Conservation (phyloP, 2,113 vertebrate species). For the Zingel zingel region DNA sequence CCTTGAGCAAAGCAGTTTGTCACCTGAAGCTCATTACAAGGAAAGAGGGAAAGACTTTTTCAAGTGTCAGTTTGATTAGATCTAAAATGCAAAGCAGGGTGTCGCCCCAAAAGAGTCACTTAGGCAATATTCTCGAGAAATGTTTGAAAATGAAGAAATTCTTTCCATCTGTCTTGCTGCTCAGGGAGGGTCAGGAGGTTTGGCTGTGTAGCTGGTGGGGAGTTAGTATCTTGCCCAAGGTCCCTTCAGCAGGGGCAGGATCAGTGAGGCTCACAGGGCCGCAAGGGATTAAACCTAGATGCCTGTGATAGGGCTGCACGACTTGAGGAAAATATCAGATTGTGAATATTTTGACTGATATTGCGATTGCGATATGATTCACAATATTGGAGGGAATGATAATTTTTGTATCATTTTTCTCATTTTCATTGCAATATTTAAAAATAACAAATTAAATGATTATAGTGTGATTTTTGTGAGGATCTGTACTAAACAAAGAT, state of each 20-base stretch:
- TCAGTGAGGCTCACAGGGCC: not conserved
- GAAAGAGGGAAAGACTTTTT: not conserved
- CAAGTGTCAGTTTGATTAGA: not conserved
- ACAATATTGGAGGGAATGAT: too few relatives aligned
- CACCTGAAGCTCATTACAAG: not conserved
- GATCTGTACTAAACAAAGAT: too few relatives aligned
- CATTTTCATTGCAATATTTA: too few relatives aligned
- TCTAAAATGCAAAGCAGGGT: not conserved
- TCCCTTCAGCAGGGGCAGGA: not conserved
- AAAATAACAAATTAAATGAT: too few relatives aligned
- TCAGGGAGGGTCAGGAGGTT: not conserved
- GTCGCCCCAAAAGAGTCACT: not conserved
- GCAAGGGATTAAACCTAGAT: not conserved
- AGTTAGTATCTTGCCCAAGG: not conserved
- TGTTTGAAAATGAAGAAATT: conserved; percentile 11
- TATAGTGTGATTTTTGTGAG: too few relatives aligned
- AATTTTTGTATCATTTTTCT: too few relatives aligned
- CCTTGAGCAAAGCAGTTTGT: not conserved
- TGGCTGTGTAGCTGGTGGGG: not conserved
- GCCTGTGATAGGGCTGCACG: not conserved
- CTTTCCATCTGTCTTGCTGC: not conserved
- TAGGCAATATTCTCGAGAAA: not conserved
- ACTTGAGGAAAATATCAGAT: too few relatives aligned
- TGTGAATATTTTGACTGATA: too few relatives aligned
- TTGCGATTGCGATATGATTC: too few relatives aligned